Evolutionary conservation across 2,888 invertebrate species (phyloP).

Genomic region (Dynastes maya): DNA sequence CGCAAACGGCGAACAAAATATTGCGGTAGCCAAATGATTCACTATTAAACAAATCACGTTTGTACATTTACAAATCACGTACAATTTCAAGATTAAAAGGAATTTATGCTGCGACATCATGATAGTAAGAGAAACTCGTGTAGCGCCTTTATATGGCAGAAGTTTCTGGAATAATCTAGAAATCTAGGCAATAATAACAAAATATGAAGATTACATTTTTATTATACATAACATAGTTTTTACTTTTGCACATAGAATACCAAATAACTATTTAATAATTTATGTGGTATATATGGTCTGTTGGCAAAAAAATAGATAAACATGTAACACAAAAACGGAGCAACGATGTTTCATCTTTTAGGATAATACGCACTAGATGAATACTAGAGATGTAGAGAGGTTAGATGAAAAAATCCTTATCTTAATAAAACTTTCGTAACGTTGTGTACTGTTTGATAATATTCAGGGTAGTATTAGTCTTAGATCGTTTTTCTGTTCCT

Average conservation of each 20-base stretch:
- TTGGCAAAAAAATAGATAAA: background rate
- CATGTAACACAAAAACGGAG: background rate
- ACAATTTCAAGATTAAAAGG: background rate
- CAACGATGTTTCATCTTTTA: constrained; percentile 11
- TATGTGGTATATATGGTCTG: constrained; percentile 18
- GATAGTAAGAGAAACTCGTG: background rate
- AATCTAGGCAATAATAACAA: constrained; percentile 36
- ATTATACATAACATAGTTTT: constrained; percentile 49
- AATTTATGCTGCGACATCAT: background rate
- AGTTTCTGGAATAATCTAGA: constrained; percentile 27
- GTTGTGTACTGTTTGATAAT: too few relatives aligned
- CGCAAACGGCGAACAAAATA: too few relatives aligned
- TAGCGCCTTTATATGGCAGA: background rate
- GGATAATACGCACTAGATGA: background rate
- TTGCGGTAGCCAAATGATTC: too few relatives aligned
- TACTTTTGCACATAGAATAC: constrained; percentile 37
- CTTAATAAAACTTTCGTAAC: too few relatives aligned
- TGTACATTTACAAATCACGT: too few relatives aligned
- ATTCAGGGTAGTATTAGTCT: too few relatives aligned
- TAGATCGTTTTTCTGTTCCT: too few relatives aligned
- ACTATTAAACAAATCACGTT: too few relatives aligned
- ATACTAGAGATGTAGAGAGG: background rate
- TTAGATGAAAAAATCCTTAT: too few relatives aligned
- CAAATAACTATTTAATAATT: constrained; percentile 46
- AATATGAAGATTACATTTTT: constrained; percentile 50